phyloP scores from a whole-genome alignment of 2,113 vertebrate species.

The Terrapene triunguis region DNA sequence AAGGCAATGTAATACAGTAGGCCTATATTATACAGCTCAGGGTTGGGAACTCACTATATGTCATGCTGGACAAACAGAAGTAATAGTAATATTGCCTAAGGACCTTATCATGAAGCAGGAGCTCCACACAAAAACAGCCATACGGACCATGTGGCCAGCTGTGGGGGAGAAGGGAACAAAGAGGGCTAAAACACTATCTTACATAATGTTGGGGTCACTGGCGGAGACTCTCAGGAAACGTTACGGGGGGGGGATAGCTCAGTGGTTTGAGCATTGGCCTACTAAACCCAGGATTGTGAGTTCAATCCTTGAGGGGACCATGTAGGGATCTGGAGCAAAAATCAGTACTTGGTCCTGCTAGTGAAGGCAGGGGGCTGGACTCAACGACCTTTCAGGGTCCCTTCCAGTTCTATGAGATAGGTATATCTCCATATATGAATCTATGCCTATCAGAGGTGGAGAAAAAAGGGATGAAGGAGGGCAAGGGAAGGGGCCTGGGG shows the following conservation, averaged over 20 bases:
- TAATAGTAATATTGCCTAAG: neutral
- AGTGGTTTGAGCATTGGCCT: no score
- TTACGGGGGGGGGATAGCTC: neutral
- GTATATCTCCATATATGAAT: no score
- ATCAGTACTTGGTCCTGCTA: no score
- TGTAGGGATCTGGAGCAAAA: no score
- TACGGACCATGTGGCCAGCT: neutral
- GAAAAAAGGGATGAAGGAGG: neutral
- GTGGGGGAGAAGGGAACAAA: neutral
- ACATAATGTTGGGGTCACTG: neutral
- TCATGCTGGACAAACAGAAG: neutral
- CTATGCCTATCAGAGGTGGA: neutral
- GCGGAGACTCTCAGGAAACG: neutral
- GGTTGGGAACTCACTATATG: neutral
- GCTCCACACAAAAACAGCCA: neutral
- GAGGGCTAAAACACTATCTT: neutral
- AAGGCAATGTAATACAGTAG: neutral
- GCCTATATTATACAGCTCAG: neutral
- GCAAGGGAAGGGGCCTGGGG: neutral
- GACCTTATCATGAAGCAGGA: neutral
- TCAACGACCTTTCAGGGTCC: no score
- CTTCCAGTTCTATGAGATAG: no score
- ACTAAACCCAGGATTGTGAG: no score
- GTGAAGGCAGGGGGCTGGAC: no score
- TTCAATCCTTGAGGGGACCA: no score